These are phyloP conservation scores for Bufo gargarizans DNA, from an alignment of 2,113 vertebrate species.

Conservation along the genomic window DNA sequence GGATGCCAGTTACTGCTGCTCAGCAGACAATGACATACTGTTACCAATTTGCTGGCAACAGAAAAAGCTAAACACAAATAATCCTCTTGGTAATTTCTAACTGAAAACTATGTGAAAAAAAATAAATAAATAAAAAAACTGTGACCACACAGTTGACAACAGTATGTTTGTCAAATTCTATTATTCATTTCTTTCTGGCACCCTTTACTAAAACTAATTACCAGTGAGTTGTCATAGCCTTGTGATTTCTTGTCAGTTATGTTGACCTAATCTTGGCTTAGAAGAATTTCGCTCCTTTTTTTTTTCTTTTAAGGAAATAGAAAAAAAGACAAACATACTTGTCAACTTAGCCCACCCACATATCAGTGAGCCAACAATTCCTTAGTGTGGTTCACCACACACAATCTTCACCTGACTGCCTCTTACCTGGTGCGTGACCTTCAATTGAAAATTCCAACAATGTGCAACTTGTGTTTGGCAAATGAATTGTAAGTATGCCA, in stretches of 20 bases:
- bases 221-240: conserved; percentile 64
- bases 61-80: conserved; percentile 65
- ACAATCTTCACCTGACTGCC: conserved; percentile 69
- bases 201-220: conserved; percentile 67
- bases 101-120: conserved; percentile 64
- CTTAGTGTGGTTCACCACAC: conserved; percentile 62
- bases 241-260: conserved; percentile 66
- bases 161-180: conserved; percentile 65
- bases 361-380: conserved; percentile 60
- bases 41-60: conserved; percentile 66
- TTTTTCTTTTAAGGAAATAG: conserved; percentile 60
- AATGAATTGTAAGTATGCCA: conserved; percentile 76
- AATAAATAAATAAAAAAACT: conserved; percentile 61
- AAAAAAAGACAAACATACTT: conserved; percentile 63
- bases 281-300: conserved; percentile 38
- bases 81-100: conserved; percentile 63
- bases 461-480: conserved; percentile 76
- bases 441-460: conserved; percentile 73
- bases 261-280: conserved; percentile 63
- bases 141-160: conserved; percentile 71
- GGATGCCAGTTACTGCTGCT: conserved; percentile 65
- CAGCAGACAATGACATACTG: conserved; percentile 61
- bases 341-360: conserved; percentile 62
- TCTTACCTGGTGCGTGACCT: conserved; percentile 76
- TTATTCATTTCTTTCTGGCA: conserved; percentile 61